phyloP scores from a whole-genome alignment of 2,797 vertebrate genomes.

The Aulostomus chinensis region DNA sequence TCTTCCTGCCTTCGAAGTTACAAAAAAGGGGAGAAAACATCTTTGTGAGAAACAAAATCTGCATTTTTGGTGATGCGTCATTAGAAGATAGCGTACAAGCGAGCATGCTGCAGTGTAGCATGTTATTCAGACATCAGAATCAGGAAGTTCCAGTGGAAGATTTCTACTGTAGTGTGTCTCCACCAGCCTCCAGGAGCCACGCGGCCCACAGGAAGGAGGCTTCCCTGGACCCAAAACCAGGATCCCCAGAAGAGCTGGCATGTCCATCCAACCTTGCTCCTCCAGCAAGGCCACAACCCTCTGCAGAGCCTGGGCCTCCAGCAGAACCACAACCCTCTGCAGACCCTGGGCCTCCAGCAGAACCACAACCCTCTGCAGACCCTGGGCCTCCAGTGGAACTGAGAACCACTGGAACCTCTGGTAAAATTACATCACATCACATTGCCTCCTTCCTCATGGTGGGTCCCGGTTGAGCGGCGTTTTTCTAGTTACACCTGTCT shows the following conservation, averaged over 20 bases:
- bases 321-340: background rate
- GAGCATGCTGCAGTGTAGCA: no score
- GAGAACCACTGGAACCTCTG: constrained; percentile 5
- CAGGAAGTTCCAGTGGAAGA: no score
- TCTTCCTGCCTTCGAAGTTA: no score
- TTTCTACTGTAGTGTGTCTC: no score
- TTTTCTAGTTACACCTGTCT: background rate
- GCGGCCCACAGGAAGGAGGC: constrained; percentile 19
- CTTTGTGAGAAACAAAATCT: no score
- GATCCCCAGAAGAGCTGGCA: background rate
- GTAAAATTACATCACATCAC: constrained; percentile 9
- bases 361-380: constrained; percentile 6
- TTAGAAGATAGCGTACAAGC: no score
- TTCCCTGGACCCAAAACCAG: background rate
- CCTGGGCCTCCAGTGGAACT: background rate
- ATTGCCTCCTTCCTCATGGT: background rate
- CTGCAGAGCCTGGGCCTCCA: background rate
- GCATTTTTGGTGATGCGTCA: no score
- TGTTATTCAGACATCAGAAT: no score
- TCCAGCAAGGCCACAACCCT: constrained; percentile 3
- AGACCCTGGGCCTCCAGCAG: constrained; percentile 1
- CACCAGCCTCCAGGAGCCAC: constrained; percentile 28
- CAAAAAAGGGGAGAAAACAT: no score
- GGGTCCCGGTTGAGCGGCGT: background rate
- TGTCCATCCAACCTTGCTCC: background rate